Evolutionary conservation across 2,888 invertebrate species (phyloP).

Genomic region (Hirtodrosophila cameraria): DNA sequence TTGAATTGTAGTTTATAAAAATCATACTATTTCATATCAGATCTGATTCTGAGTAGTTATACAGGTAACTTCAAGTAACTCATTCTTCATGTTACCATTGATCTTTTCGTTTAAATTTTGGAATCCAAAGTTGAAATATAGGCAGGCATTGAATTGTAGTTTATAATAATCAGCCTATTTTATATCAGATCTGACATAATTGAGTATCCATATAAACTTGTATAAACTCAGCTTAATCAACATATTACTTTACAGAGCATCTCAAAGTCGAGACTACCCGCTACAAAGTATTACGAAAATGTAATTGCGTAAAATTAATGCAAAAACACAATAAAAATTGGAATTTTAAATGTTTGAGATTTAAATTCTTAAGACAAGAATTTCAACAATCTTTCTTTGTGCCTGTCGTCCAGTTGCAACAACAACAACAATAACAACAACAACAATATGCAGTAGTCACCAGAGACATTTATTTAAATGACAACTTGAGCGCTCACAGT

Average conservation of each 20-base stretch:
- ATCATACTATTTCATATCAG: no score
- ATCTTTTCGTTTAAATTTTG: no score
- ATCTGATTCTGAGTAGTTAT: no score
- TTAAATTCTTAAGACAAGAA: background rate
- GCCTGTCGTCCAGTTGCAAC: slow-evolving; percentile 7
- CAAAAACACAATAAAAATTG: slow-evolving; percentile 10
- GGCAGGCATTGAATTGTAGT: no score
- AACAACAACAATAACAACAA: slow-evolving; percentile 14
- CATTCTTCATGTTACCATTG: no score
- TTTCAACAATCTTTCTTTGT: slow-evolving; percentile 26
- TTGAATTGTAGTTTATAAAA: no score
- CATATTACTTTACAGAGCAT: no score
- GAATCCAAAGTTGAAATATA: no score
- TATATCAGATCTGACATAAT: background rate
- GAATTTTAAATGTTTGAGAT: background rate
- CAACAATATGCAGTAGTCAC: slow-evolving; percentile 8
- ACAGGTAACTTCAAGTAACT: no score
- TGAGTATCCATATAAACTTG: background rate
- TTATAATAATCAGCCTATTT: no score
- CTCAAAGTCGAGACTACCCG: background rate
- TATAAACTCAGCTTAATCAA: background rate
- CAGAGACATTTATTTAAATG: slow-evolving; percentile 70
- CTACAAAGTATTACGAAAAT: background rate
- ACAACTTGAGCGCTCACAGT: slow-evolving; percentile 70
- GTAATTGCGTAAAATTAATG: slow-evolving; percentile 19